These are phyloP conservation scores for Xyliphius kryptos DNA, from an alignment of 2,113 vertebrate genomes.

Conservation along the genomic window DNA sequence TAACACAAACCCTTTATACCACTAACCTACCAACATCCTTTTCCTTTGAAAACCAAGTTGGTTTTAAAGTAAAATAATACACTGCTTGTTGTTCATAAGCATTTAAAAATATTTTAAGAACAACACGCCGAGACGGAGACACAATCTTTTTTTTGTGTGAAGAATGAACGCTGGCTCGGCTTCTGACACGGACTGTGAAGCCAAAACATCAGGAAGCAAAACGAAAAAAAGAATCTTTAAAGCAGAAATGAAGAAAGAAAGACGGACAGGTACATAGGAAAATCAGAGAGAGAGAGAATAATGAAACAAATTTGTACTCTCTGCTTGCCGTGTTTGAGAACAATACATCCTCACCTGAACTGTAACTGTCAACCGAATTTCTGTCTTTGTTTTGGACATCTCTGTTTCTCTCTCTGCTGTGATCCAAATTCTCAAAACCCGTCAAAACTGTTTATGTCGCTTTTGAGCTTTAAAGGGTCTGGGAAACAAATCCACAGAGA, in stretches of 20 bases:
- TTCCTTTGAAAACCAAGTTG: too few species aligned
- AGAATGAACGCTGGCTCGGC: too few species aligned
- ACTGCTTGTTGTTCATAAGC: too few species aligned
- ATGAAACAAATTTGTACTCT: conserved; percentile 26
- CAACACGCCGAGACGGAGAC: too few species aligned
- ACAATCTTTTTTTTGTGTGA: too few species aligned
- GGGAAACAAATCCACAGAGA: conserved; percentile 32
- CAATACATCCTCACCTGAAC: conserved; percentile 41
- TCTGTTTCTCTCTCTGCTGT: conserved; percentile 36
- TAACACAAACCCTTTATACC: too few species aligned
- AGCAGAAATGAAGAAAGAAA: conserved; percentile 5
- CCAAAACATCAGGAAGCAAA: too few species aligned
- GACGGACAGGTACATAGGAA: background rate
- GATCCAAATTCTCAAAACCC: conserved; percentile 44
- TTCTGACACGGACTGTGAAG: too few species aligned
- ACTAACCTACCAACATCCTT: too few species aligned
- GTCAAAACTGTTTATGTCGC: conserved; percentile 46
- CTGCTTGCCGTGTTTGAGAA: conserved; percentile 21
- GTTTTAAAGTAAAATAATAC: too few species aligned
- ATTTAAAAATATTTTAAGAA: too few species aligned
- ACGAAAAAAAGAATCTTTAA: background rate
- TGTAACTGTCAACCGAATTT: conserved; percentile 44
- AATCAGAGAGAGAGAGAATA: background rate
- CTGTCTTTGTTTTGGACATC: conserved; percentile 47
- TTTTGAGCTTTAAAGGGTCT: conserved; percentile 39